A percentile compares a stretch with the other conserved stretches of the same genome.
Conservation (phyloP, 2,888 invertebrate genomes). For the Doris montereyensis region DNA sequence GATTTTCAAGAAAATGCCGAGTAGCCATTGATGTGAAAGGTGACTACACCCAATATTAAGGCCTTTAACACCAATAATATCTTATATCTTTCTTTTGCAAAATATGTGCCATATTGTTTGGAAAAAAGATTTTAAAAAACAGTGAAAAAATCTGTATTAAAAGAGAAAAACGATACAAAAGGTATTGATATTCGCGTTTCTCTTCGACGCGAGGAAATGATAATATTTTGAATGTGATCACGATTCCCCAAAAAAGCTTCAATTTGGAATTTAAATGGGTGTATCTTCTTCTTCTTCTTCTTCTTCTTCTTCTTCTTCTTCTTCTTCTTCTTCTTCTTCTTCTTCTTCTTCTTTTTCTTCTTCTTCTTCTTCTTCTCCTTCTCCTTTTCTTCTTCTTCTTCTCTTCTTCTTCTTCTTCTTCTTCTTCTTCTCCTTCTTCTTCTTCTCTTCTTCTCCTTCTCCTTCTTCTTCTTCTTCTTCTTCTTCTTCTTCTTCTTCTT, state of each 20-base stretch:
- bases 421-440: background rate
- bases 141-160: too few relatives aligned
- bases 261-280: background rate
- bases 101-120: too few relatives aligned
- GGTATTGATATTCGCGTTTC: background rate
- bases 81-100: too few relatives aligned
- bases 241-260: conserved; percentile 48
- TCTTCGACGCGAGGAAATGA: too few relatives aligned
- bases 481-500: background rate
- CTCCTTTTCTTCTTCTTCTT: background rate
- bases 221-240: conserved; percentile 32
- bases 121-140: too few relatives aligned
- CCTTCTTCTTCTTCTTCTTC: background rate
- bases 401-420: background rate
- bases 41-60: too few relatives aligned
- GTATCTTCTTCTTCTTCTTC: background rate
- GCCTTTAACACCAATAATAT: too few relatives aligned
- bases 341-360: background rate
- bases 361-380: background rate
- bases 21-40: too few relatives aligned
- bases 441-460: background rate
- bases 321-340: background rate
- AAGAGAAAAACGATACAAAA: background rate
- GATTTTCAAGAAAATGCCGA: too few relatives aligned
- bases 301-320: conserved; percentile 6